phyloP scores from a whole-genome alignment of 2,888 invertebrate genomes.

The Aspidiotus destructor region DNA sequence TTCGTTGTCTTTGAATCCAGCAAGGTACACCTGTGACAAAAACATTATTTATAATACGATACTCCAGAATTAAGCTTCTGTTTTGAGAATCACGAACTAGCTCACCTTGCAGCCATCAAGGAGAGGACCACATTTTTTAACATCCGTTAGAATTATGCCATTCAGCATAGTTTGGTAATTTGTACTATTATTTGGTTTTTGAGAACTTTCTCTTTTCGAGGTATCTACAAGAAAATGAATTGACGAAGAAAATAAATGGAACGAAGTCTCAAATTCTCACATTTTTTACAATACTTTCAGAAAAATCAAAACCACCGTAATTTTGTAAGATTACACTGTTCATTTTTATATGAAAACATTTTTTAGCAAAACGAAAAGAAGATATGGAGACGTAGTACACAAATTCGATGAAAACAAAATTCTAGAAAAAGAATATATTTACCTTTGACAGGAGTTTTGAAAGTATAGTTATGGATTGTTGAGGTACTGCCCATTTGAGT shows the following conservation, averaged over 20 bases:
- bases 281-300: no score
- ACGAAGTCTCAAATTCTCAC: no score
- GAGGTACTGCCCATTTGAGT: not conserved
- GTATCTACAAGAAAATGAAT: no score
- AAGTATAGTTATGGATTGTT: not conserved
- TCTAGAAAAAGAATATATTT: constrained; percentile 21
- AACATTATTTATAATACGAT: not conserved
- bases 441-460: constrained; percentile 26
- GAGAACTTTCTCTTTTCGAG: no score
- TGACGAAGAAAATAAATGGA: no score
- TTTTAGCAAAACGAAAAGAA: no score
- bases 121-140: constrained; percentile 66
- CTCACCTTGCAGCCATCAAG: constrained; percentile 80
- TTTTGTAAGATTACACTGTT: no score
- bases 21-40: constrained; percentile 54
- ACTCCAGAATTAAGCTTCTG: not conserved
- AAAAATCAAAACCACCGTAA: no score
- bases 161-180: constrained; percentile 38
- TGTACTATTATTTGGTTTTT: no score
- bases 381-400: no score
- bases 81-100: constrained; percentile 35
- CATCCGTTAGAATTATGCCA: constrained; percentile 41
- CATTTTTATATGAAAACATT: no score
- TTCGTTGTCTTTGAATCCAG: constrained; percentile 54
- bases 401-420: no score